A percentile compares a stretch with the other conserved stretches of the same genome.
Conservation (phyloP, 2,888 invertebrate species). For the Chrysodeixis includens region DNA sequence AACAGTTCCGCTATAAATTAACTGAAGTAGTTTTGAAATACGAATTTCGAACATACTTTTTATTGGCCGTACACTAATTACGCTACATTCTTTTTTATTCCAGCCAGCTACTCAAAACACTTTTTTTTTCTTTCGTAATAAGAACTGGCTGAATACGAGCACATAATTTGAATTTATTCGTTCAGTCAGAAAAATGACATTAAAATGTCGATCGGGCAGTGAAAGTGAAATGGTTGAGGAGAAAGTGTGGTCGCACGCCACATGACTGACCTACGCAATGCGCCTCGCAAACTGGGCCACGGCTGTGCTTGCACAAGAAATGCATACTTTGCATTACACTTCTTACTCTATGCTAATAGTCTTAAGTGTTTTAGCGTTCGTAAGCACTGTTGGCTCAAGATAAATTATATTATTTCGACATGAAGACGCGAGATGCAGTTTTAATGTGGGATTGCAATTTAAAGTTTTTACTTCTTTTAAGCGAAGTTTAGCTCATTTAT, state of each 20-base stretch:
- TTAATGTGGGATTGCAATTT: constrained; percentile 21
- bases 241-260: constrained; percentile 77
- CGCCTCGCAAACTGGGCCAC: constrained; percentile 77
- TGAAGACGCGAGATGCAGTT: constrained; percentile 27
- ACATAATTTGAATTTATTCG: constrained; percentile 20
- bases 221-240: constrained; percentile 80
- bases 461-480: constrained; percentile 13
- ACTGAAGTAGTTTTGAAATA: not conserved
- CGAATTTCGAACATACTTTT: not conserved
- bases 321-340: constrained; percentile 66
- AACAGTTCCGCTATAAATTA: constrained; percentile 6
- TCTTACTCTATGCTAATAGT: constrained; percentile 57
- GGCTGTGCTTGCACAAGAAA: constrained; percentile 73
- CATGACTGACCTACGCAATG: constrained; percentile 85
- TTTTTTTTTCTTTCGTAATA: constrained; percentile 12
- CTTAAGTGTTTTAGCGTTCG: constrained; percentile 51
- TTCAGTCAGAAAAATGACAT: constrained; percentile 41
- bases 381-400: constrained; percentile 54
- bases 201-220: constrained; percentile 62
- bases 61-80: constrained; percentile 18
- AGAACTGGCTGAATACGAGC: constrained; percentile 18
- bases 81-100: constrained; percentile 12
- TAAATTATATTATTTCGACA: constrained; percentile 51
- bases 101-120: constrained; percentile 6
- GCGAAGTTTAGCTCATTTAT: too few relatives aligned